Conservation (phyloP, 1,140 invertebrate species). For the Chelonus insularis region DNA sequence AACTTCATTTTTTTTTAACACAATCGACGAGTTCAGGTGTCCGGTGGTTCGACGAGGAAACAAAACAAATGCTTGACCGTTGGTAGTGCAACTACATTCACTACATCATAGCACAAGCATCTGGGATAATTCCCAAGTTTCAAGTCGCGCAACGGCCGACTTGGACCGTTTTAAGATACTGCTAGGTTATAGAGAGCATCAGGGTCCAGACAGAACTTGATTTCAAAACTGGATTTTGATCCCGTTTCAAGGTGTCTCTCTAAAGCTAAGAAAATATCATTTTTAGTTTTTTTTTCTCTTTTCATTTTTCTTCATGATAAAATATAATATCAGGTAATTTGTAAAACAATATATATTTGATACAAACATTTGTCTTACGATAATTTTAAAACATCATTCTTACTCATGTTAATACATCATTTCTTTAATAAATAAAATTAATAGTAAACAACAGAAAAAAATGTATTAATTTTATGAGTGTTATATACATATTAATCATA, state of each 20-base stretch:
- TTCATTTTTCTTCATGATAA: background rate
- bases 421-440: too few species aligned
- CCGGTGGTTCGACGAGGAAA: slow-evolving; percentile 38
- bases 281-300: background rate
- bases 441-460: too few species aligned
- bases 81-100: slow-evolving; percentile 15
- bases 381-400: too few species aligned
- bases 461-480: too few species aligned
- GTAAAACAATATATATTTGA: too few species aligned
- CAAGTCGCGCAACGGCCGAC: slow-evolving; percentile 40
- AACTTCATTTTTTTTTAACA: background rate
- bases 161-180: slow-evolving; percentile 53
- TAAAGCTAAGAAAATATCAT: slow-evolving; percentile 27
- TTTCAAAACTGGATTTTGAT: slow-evolving; percentile 57
- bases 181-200: slow-evolving; percentile 15
- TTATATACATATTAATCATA: too few species aligned
- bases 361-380: too few species aligned
- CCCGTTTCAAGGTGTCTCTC: slow-evolving; percentile 32
- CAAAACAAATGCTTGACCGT: slow-evolving; percentile 39
- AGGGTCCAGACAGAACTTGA: slow-evolving; percentile 47
- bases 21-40: slow-evolving; percentile 35
- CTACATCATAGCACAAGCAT: slow-evolving; percentile 19
- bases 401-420: too few species aligned
- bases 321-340: too few species aligned
- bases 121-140: slow-evolving; percentile 9